These are phyloP conservation scores for Mythimna lalbum DNA, from an alignment of 2,888 invertebrate species.

Conservation along the genomic window DNA sequence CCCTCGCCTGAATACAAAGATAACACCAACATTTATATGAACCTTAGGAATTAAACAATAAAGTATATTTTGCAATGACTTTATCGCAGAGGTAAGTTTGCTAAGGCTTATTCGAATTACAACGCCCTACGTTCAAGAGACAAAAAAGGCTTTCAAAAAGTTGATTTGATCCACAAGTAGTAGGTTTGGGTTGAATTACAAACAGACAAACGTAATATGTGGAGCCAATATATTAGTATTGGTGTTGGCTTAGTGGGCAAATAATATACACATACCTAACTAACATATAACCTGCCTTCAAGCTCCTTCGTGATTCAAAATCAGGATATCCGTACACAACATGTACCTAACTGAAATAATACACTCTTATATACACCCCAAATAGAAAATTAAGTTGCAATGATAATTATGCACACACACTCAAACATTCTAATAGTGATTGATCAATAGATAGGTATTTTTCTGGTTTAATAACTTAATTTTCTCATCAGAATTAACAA, in stretches of 20 bases:
- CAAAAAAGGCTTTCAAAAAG: slow-evolving; percentile 83
- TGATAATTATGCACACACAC: too few relatives aligned
- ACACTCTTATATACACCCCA: too few relatives aligned
- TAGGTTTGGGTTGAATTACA: slow-evolving; percentile 61
- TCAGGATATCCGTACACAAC: not conserved
- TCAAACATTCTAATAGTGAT: too few relatives aligned
- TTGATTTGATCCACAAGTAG: slow-evolving; percentile 79
- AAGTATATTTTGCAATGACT: slow-evolving; percentile 44
- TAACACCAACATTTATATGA: slow-evolving; percentile 12
- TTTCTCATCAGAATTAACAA: too few relatives aligned
- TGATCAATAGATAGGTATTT: too few relatives aligned
- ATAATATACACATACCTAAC: not conserved
- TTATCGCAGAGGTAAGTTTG: slow-evolving; percentile 46
- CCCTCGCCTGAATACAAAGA: slow-evolving; percentile 51
- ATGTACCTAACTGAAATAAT: too few relatives aligned
- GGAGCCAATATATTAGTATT: slow-evolving; percentile 37
- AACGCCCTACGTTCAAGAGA: slow-evolving; percentile 74
- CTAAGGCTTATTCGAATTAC: slow-evolving; percentile 79
- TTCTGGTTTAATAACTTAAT: too few relatives aligned
- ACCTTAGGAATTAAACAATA: slow-evolving; percentile 33
- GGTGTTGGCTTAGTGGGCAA: slow-evolving; percentile 2
- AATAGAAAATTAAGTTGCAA: too few relatives aligned
- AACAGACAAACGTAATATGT: slow-evolving; percentile 44
- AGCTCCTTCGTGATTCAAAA: not conserved
- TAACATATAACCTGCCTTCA: too few relatives aligned